Percentiles rank a stretch among this genome's conserved stretches.
Conservation (phyloP, 1,140 invertebrate species). For the Aphidius gifuensis region DNA sequence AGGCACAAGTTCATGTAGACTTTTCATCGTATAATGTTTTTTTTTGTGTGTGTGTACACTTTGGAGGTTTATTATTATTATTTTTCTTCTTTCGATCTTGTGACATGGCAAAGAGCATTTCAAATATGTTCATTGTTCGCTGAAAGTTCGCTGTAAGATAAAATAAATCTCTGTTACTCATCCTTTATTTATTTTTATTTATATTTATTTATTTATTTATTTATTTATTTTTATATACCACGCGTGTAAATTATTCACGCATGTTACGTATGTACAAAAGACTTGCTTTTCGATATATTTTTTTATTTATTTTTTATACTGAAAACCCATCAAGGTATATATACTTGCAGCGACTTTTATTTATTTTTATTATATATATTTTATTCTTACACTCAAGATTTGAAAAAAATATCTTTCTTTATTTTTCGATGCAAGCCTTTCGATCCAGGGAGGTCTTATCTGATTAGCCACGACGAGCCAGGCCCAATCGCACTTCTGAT, state of each 20-base stretch:
- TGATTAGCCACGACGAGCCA: conserved; percentile 27
- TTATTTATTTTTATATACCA: no score
- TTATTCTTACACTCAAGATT: no score
- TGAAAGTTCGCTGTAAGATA: not conserved
- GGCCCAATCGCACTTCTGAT: conserved; percentile 15
- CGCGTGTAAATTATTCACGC: conserved; percentile 13
- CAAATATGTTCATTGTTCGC: conserved; percentile 14
- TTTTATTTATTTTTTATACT: conserved; percentile 1
- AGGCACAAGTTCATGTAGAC: no score
- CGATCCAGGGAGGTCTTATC: conserved; percentile 33
- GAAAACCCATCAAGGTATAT: not conserved
- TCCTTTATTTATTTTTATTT: not conserved
- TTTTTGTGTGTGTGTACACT: conserved; percentile 10
- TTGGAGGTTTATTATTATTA: conserved; percentile 12
- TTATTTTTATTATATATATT: not conserved
- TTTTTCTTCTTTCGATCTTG: conserved; percentile 7
- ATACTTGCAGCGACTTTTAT: conserved; percentile 1
- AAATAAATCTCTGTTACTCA: conserved; percentile 9
- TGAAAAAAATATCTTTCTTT: no score
- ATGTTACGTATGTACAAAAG: conserved; percentile 17
- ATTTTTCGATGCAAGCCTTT: conserved; percentile 16
- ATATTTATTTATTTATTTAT: no score
- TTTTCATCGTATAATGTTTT: no score
- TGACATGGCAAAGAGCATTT: conserved; percentile 13
- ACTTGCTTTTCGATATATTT: conserved; percentile 9